Conservation (phyloP, 2,113 vertebrate genomes). For the Rhinoderma darwinii region DNA sequence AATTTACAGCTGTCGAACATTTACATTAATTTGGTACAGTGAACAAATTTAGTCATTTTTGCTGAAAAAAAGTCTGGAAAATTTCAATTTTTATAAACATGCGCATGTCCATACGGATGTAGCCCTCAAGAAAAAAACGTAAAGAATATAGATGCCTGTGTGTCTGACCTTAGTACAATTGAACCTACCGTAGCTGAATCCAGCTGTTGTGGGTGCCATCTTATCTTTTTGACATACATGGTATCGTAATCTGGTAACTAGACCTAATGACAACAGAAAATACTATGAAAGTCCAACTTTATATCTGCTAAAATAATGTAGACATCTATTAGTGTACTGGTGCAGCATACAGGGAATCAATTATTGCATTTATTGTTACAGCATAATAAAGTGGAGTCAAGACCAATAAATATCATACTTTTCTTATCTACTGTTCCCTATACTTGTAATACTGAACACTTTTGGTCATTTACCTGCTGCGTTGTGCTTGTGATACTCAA, state of each 20-base stretch:
- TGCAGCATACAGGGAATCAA: background rate
- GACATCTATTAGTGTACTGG: background rate
- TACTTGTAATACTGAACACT: background rate
- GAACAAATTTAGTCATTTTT: too few relatives aligned
- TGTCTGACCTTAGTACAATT: background rate
- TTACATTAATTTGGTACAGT: too few relatives aligned
- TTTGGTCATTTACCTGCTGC: slow-evolving; percentile 80
- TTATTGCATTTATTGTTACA: background rate
- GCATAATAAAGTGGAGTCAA: background rate
- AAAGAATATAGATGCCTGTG: background rate
- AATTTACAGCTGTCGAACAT: too few relatives aligned
- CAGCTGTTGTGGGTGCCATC: slow-evolving; percentile 85
- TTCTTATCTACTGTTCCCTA: background rate
- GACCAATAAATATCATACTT: background rate
- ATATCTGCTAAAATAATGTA: background rate
- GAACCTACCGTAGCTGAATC: slow-evolving; percentile 89
- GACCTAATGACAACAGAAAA: slow-evolving; percentile 73
- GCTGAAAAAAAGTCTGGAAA: too few relatives aligned
- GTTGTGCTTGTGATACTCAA: slow-evolving; percentile 95
- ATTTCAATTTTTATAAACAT: too few relatives aligned
- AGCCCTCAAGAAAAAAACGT: too few relatives aligned
- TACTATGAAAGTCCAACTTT: background rate
- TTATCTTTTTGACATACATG: slow-evolving; percentile 81
- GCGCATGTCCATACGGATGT: too few relatives aligned
- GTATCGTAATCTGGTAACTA: slow-evolving; percentile 88